A percentile compares a stretch with the other conserved stretches of the same genome.
Evolutionary conservation across 2,113 vertebrate genomes (phyloP).

Genomic region (Tautogolabrus adspersus): DNA sequence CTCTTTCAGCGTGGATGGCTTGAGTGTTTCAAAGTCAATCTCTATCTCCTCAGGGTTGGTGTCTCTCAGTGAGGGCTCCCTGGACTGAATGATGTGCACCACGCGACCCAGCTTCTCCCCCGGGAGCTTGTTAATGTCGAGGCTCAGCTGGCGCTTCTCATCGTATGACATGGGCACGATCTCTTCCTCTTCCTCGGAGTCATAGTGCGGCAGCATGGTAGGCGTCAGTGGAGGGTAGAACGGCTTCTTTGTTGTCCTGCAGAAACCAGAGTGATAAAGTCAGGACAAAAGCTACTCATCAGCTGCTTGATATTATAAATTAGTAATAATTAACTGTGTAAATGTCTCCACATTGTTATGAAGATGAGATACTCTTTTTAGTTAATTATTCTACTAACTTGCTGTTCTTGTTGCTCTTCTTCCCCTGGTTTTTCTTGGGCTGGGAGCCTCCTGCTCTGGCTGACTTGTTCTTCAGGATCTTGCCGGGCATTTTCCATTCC

Average conservation of each 20-base stretch:
- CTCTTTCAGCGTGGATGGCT: conserved; percentile 93
- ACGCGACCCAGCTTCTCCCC: conserved; percentile 94
- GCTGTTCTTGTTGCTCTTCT: conserved; percentile 80
- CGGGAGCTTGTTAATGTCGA: conserved; percentile 96
- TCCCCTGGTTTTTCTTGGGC: conserved; percentile 70
- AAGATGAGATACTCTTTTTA: neutral
- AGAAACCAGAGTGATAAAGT: fast-evolving
- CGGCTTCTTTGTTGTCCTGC: conserved; percentile 82
- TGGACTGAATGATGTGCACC: conserved; percentile 95
- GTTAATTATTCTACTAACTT: conserved; percentile 82
- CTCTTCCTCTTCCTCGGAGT: conserved; percentile 92
- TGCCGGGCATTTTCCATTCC: conserved; percentile 78
- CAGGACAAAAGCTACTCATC: neutral
- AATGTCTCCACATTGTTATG: neutral
- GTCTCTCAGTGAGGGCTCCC: conserved; percentile 92
- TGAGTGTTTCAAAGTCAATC: conserved; percentile 95
- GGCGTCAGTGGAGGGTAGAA: conserved; percentile 47
- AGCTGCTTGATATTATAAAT: neutral
- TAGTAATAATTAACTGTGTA: neutral
- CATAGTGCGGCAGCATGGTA: conserved; percentile 84
- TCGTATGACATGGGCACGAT: conserved; percentile 93
- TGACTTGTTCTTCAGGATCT: conserved; percentile 82
- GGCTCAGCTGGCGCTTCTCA: conserved; percentile 93
- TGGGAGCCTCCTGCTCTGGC: conserved; percentile 67
- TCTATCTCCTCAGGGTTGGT: conserved; percentile 97